A percentile compares a stretch with the other conserved stretches of the same genome.
Evolutionary conservation across 2,113 vertebrate genomes (phyloP).

Genomic region (Acanthochromis polyacanthus): DNA sequence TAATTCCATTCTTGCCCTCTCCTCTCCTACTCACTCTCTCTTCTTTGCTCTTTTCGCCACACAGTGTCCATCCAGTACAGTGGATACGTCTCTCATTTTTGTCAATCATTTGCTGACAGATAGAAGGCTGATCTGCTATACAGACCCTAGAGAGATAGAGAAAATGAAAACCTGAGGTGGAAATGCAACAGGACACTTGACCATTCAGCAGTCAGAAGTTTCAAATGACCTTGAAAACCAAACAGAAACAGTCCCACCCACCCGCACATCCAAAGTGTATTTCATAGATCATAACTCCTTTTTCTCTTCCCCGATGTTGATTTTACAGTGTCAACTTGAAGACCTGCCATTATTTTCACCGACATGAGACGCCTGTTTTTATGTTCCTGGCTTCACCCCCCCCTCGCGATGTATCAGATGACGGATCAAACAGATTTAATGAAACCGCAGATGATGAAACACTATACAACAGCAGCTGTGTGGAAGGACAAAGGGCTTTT

Average conservation of each 20-base stretch:
- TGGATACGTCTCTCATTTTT: conserved; percentile 50
- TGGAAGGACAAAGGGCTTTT: conserved; percentile 36
- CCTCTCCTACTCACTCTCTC: background rate
- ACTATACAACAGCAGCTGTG: conserved; percentile 21
- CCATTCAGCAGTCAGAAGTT: conserved; percentile 10
- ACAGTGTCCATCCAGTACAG: conserved; percentile 32
- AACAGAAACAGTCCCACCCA: background rate
- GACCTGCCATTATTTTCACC: conserved; percentile 7
- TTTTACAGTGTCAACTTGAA: background rate
- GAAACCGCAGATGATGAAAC: conserved; percentile 57
- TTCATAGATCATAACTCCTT: background rate
- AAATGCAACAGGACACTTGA: conserved; percentile 9
- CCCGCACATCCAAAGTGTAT: background rate
- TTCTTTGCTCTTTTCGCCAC: conserved; percentile 22
- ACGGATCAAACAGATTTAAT: conserved; percentile 47
- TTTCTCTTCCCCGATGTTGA: background rate
- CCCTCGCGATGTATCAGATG: background rate
- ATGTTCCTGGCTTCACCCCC: background rate
- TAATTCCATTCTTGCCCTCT: conserved; percentile 6
- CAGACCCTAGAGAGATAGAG: conserved; percentile 10
- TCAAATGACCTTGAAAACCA: conserved; percentile 5
- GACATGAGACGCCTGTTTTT: conserved; percentile 10
- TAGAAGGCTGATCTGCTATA: conserved; percentile 21
- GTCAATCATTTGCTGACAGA: conserved; percentile 53
- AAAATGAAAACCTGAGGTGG: background rate